These are phyloP conservation scores for Oikopleura dioica DNA, from an alignment of 23 tunicate species.

Conservation along the genomic window DNA sequence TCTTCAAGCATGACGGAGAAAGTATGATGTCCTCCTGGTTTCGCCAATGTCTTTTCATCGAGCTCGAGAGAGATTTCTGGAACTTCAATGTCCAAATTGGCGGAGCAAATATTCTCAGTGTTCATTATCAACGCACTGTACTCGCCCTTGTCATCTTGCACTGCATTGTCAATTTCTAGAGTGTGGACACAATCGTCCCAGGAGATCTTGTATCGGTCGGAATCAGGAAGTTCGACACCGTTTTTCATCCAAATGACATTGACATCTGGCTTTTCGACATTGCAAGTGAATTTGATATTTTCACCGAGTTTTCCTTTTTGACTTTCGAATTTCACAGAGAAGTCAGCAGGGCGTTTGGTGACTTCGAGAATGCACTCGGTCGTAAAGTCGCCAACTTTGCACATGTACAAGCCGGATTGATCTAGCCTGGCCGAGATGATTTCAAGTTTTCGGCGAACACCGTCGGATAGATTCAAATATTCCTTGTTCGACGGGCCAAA, in stretches of 20 bases:
- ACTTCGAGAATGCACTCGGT: not conserved
- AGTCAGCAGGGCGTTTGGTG: not conserved
- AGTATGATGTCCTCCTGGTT: not conserved
- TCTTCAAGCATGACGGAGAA: not conserved
- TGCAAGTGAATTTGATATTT: not conserved
- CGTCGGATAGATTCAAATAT: not conserved
- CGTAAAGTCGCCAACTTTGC: constrained; percentile 1
- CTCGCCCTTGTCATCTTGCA: constrained; percentile 4
- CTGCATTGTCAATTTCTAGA: not conserved
- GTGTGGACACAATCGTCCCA: not conserved
- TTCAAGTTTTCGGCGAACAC: not conserved
- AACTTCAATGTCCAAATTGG: not conserved
- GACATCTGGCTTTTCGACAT: not conserved
- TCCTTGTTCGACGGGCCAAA: not conserved
- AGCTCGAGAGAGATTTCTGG: not conserved
- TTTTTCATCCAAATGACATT: constrained; percentile 7
- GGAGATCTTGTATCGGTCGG: not conserved
- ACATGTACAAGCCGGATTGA: constrained; percentile 7
- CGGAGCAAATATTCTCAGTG: not conserved
- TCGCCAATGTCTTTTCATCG: not conserved
- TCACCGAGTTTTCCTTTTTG: not conserved
- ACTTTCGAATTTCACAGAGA: not conserved
- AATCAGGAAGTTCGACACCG: not conserved
- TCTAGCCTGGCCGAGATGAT: not conserved
- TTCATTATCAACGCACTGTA: not conserved